phyloP scores from a whole-genome alignment of 1,140 invertebrate genomes.

The Bombus confusus region DNA sequence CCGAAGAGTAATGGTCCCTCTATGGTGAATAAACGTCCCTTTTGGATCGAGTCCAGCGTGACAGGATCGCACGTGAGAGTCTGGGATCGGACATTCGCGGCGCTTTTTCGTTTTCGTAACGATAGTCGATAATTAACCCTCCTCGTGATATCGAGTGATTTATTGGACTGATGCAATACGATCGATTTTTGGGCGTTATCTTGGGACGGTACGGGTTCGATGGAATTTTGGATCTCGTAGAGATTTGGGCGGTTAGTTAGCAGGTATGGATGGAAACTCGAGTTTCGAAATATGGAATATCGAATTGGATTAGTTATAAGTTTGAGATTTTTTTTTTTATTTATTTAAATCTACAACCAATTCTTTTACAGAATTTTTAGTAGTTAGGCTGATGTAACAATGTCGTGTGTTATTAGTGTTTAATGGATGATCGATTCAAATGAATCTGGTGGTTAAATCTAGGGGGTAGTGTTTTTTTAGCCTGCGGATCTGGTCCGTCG shows the following conservation, averaged over 20 bases:
- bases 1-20: constrained; percentile 32
- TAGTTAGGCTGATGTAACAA: too few species aligned
- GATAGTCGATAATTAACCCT: background rate
- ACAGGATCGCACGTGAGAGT: background rate
- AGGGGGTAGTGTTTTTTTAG: too few species aligned
- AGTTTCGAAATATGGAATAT: too few species aligned
- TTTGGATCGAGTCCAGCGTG: background rate
- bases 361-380: too few species aligned
- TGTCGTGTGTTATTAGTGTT: too few species aligned
- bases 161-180: background rate
- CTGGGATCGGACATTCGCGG: background rate
- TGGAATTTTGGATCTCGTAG: background rate
- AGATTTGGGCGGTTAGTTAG: too few species aligned
- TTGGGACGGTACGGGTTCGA: background rate
- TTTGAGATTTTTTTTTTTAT: too few species aligned
- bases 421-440: too few species aligned
- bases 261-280: too few species aligned
- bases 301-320: background rate
- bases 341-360: too few species aligned
- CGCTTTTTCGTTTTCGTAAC: background rate
- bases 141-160: background rate
- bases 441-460: too few species aligned
- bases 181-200: background rate
- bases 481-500: too few species aligned
- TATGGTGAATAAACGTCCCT: background rate